Percentiles rank a stretch among this genome's conserved stretches.
Evolutionary conservation across 2,113 vertebrate species (phyloP).

Genomic region (Thalassoma bifasciatum): DNA sequence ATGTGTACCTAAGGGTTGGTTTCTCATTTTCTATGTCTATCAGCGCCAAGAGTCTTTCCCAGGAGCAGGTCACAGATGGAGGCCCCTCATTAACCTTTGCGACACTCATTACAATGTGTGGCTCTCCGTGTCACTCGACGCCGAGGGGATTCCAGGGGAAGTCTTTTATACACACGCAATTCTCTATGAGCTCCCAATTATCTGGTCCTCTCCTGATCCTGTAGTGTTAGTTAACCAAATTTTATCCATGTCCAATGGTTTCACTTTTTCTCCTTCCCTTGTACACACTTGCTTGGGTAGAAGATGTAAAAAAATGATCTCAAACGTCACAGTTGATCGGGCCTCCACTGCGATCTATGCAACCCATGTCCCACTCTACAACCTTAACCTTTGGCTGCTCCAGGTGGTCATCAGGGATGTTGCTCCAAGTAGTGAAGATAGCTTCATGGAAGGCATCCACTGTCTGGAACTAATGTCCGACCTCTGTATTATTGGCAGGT

Average conservation of each 20-base stretch:
- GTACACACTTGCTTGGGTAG: background rate
- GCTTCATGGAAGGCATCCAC: no score
- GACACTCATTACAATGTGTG: constrained; percentile 56
- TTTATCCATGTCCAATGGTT: background rate
- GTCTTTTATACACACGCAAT: background rate
- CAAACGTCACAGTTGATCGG: constrained; percentile 26
- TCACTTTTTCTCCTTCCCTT: background rate
- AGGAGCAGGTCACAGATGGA: constrained; percentile 26
- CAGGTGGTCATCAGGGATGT: no score
- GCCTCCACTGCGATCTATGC: background rate
- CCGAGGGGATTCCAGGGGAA: constrained; percentile 38
- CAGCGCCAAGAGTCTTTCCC: constrained; percentile 29
- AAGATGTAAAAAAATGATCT: background rate
- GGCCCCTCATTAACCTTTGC: constrained; percentile 74
- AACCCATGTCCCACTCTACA: no score
- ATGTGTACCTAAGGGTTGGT: constrained; percentile 6
- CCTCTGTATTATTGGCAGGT: no score
- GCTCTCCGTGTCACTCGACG: constrained; percentile 31
- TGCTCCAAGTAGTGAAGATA: no score
- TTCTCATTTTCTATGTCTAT: constrained; percentile 24
- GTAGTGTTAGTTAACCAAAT: background rate
- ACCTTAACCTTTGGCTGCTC: no score
- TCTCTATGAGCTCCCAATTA: constrained; percentile 6
- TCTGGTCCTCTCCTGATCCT: background rate
- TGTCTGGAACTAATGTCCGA: no score